Evolutionary conservation across 2,888 invertebrate genomes (phyloP), one percentile per base, ranked within the genome.

Genomic region (Phymatocera aterrima): DNA sequence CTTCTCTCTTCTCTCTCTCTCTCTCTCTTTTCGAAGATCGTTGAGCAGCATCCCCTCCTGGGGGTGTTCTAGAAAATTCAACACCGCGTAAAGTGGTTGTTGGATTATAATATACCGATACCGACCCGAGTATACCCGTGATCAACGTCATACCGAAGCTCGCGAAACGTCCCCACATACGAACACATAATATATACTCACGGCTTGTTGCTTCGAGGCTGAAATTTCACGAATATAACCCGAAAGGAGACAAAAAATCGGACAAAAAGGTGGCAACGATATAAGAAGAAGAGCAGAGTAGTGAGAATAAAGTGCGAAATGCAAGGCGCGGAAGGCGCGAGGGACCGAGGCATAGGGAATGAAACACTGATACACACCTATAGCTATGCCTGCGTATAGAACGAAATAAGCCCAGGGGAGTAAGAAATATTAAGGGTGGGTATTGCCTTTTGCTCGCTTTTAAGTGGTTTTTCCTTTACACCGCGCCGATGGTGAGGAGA

Each of bases 381-480:
- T n/a, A n/a, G n/a, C n/a, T n/a, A n/a, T n/a, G n/a, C n/a, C n/a
- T n/a, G n/a, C n/a, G n/a, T n/a, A n/a, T n/a, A n/a, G n/a, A n/a
- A n/a, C n/a, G 51, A 54, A 65, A 68, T 37, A 78, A 37, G 68
- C 54, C 54, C 57, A 48, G 18, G 54, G 68, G 68, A 78, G 61
- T 28, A 68, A 78, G 77, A 78, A 78, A 78, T 78, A 78, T 78
- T 78, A 68, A 65, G 77, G 68, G 61, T 28, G 68, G n/a, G 77
- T 78, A 78, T 78, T 54, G 77, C 77, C 68, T 78, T 78, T 77
- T 77, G 64, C 77, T 64, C 77, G 77, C 46, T 77, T 77, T 77
- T 77, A 77, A 77, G 77, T 64, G 77, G 77, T 77, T 77, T 64
- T 64, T 64, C 57, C 77, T 51, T 31, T 34, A 72, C 70, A n/a